Percentiles rank a stretch among this genome's conserved stretches.
Evolutionary conservation across 2,888 invertebrate species (phyloP).

Genomic region (Eurois occulta): DNA sequence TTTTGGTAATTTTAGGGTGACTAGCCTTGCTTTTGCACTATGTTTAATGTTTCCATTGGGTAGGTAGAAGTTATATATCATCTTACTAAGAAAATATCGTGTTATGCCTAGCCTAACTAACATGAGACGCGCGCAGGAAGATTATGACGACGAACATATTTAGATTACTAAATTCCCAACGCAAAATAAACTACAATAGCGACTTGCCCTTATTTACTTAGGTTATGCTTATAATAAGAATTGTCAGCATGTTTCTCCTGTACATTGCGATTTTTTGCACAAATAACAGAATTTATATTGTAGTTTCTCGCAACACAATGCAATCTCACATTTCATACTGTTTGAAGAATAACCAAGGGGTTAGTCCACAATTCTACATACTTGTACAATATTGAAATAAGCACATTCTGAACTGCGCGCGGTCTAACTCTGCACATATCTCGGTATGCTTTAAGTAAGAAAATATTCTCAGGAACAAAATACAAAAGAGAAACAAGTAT

Average conservation of each 20-base stretch:
- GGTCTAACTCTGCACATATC: constrained; percentile 23
- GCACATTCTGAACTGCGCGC: constrained; percentile 3
- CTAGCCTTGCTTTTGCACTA: background rate
- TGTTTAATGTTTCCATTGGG: background rate
- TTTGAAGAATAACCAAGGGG: constrained; percentile 28
- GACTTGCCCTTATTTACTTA: background rate
- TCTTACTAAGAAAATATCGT: background rate
- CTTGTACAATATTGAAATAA: constrained; percentile 27
- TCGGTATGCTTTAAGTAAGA: constrained; percentile 11
- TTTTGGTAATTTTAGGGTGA: background rate
- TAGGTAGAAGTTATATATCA: background rate
- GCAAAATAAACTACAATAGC: background rate
- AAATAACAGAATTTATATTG: constrained; percentile 15
- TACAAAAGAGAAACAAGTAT: constrained; percentile 12
- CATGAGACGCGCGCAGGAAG: background rate
- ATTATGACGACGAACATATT: background rate
- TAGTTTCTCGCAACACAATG: constrained; percentile 10
- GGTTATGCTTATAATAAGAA: background rate
- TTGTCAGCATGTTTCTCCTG: background rate
- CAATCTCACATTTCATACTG: constrained; percentile 26
- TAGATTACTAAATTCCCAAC: background rate
- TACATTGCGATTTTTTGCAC: constrained; percentile 9
- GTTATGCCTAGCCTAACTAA: background rate
- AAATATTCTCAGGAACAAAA: constrained; percentile 18
- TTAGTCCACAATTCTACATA: background rate